These are phyloP conservation scores for Pseudobourletiella spinata DNA, from an alignment of 1,140 invertebrate species.

Conservation along the genomic window DNA sequence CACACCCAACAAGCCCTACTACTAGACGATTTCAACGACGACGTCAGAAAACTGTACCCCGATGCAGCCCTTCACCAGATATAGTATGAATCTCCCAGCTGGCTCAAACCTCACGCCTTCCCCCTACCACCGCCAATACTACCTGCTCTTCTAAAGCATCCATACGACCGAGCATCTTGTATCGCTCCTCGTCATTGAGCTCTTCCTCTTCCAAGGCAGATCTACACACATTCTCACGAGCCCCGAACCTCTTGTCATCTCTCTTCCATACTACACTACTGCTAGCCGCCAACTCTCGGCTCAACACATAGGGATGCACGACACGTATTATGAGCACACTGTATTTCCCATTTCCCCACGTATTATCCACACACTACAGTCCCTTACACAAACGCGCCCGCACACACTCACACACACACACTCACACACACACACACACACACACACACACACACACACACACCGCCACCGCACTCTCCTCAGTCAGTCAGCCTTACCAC, in stretches of 20 bases:
- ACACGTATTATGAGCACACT: no score
- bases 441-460: no score
- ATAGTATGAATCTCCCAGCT: background rate
- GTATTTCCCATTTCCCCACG: no score
- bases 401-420: no score
- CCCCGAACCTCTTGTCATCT: background rate
- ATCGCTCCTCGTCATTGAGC: background rate
- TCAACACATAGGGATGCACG: no score
- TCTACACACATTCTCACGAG: background rate
- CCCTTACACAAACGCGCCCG: no score
- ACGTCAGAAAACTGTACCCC: background rate
- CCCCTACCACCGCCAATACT: background rate
- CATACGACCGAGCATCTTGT: background rate
- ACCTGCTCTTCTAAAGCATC: background rate
- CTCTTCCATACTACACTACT: background rate
- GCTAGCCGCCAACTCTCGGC: no score
- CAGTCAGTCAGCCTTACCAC: no score
- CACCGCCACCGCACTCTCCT: no score
- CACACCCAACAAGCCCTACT: slow-evolving; percentile 2
- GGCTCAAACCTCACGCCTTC: slow-evolving; percentile 1
- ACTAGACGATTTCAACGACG: background rate
- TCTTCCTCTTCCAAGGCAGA: slow-evolving; percentile 3
- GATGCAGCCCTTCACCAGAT: background rate
- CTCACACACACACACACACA: no score
- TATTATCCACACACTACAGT: no score